Percentiles rank a stretch among this genome's conserved stretches.
Conservation (phyloP, 2,888 invertebrate species). For the Cordylochernes scorpioides region DNA sequence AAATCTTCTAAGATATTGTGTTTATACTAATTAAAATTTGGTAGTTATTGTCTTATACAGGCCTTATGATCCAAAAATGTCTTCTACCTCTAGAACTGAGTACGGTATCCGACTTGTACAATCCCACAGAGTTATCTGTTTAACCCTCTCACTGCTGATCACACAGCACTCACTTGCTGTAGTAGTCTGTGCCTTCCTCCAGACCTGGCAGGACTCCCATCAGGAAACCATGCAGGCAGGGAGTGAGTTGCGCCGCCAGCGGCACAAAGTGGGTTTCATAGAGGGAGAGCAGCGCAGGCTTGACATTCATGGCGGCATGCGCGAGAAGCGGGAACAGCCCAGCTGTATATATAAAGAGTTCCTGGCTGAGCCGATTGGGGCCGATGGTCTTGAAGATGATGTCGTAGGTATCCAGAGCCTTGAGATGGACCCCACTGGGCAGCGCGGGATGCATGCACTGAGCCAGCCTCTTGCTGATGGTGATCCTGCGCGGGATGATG, state of each 20-base stretch:
- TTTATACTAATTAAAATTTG: no score
- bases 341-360: constrained; percentile 54
- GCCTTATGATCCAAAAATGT: no score
- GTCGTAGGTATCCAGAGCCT: constrained; percentile 68
- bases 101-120: no score
- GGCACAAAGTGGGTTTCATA: constrained; percentile 70
- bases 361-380: constrained; percentile 42
- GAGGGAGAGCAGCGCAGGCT: constrained; percentile 46
- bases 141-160: not conserved
- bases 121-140: not conserved
- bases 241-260: constrained; percentile 41
- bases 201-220: constrained; percentile 61
- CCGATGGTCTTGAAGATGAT: constrained; percentile 69
- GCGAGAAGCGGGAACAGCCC: constrained; percentile 67
- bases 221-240: constrained; percentile 60
- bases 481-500: constrained; percentile 55
- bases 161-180: constrained; percentile 32
- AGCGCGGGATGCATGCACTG: constrained; percentile 80
- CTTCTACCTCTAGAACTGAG: no score
- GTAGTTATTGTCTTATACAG: no score
- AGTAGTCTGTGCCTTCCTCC: constrained; percentile 57
- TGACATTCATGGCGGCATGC: constrained; percentile 66
- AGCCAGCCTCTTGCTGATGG: constrained; percentile 62
- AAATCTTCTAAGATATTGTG: no score
- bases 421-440: constrained; percentile 68